Conservation (phyloP, 2,113 vertebrate species). For the Python bivittatus region DNA sequence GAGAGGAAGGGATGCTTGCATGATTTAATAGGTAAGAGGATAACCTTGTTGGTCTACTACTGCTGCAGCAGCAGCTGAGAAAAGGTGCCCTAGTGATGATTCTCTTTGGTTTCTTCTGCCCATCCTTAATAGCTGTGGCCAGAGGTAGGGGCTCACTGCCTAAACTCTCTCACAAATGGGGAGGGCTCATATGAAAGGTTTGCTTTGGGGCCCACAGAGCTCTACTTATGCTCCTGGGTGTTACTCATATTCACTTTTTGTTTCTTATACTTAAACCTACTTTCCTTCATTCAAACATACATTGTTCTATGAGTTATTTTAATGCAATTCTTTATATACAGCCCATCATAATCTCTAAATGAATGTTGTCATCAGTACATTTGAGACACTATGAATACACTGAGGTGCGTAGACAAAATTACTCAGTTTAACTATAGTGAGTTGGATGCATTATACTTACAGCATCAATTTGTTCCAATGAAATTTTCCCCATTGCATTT, state of each 20-base stretch:
- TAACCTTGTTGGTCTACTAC: background rate
- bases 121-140: background rate
- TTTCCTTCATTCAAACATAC: background rate
- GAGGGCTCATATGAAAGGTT: background rate
- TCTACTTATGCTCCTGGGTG: background rate
- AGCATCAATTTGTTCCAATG: conserved; percentile 91
- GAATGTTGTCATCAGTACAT: background rate
- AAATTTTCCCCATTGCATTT: conserved; percentile 89
- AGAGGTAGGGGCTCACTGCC: background rate
- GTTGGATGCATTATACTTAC: conserved; percentile 74
- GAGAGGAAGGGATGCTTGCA: background rate
- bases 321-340: background rate
- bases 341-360: background rate
- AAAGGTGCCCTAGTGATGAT: background rate
- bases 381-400: background rate
- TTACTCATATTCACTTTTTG: background rate
- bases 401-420: background rate
- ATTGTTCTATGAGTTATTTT: background rate
- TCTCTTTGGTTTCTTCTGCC: background rate
- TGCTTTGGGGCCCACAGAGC: background rate
- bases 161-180: background rate
- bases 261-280: background rate
- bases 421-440: background rate
- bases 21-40: background rate
- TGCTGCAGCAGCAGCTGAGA: background rate